Evolutionary conservation across 2,888 invertebrate genomes (phyloP).

Genomic region (Drosophila acutilabella): DNA sequence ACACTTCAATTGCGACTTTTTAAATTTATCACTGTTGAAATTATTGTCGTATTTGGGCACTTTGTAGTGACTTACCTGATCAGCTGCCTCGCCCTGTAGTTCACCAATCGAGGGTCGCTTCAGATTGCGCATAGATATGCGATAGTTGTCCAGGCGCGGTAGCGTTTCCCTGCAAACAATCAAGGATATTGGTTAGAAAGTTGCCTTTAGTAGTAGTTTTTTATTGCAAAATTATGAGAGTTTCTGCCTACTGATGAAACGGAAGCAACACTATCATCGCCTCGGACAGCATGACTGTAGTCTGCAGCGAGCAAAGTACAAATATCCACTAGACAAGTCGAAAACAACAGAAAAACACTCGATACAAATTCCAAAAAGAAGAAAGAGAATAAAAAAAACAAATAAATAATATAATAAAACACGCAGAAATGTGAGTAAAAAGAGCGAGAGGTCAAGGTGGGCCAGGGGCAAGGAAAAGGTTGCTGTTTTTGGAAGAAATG

Average conservation of each 20-base stretch:
- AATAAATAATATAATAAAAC: conserved; percentile 59
- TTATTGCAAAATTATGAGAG: background rate
- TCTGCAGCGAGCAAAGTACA: conserved; percentile 59
- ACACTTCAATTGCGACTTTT: background rate
- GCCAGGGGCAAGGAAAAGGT: conserved; percentile 33
- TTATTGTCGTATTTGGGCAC: conserved; percentile 2
- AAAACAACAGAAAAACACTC: conserved; percentile 30
- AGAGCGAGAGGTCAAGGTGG: conserved; percentile 50
- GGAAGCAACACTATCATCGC: conserved; percentile 66
- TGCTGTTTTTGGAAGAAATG: conserved; percentile 31
- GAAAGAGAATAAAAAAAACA: background rate
- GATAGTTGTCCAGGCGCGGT: conserved; percentile 93
- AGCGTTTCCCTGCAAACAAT: conserved; percentile 88
- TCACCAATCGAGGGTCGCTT: conserved; percentile 94
- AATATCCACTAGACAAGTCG: conserved; percentile 55
- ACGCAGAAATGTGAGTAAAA: conserved; percentile 42
- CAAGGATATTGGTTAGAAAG: background rate
- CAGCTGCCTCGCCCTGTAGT: conserved; percentile 88
- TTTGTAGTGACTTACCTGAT: conserved; percentile 84
- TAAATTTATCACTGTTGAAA: conserved; percentile 5
- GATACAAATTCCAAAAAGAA: conserved; percentile 28
- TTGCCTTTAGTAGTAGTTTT: background rate
- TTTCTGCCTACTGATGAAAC: conserved; percentile 66
- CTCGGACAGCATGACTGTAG: conserved; percentile 68
- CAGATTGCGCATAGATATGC: conserved; percentile 90